Percentiles rank a stretch among this genome's conserved stretches.
These are phyloP conservation scores for Arrhamphus sclerolepis DNA, from an alignment of 2,797 vertebrate genomes.

Conservation along the genomic window DNA sequence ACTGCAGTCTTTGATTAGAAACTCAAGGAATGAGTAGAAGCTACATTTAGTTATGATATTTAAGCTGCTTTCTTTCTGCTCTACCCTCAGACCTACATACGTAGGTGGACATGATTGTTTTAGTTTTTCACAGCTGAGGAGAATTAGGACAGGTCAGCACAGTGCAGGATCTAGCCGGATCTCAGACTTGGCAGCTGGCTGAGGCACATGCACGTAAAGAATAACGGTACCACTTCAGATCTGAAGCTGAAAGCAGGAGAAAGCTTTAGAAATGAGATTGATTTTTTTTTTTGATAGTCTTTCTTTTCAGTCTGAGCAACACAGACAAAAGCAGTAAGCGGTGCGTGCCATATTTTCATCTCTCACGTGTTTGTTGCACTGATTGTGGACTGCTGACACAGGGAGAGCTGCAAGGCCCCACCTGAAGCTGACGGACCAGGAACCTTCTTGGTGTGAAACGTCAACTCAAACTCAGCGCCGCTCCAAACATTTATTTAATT, in stretches of 20 bases:
- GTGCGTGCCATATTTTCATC: too few species aligned
- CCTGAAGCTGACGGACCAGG: too few species aligned
- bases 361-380: too few species aligned
- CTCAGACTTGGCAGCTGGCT: conserved; percentile 25
- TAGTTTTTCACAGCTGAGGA: conserved; percentile 6
- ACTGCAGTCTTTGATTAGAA: neutral
- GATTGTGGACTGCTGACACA: too few species aligned
- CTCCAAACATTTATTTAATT: too few species aligned
- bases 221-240: conserved; percentile 34
- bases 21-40: conserved; percentile 3
- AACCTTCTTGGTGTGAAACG: too few species aligned
- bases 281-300: conserved; percentile 37
- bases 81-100: conserved; percentile 2
- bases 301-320: neutral
- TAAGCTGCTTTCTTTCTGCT: neutral
- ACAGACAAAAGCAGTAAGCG: neutral
- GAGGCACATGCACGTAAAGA: conserved; percentile 53
- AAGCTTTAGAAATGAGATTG: conserved; percentile 20
- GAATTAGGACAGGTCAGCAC: conserved; percentile 45
- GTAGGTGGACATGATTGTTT: conserved; percentile 22
- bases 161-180: conserved; percentile 30
- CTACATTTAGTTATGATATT: conserved; percentile 13
- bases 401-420: too few species aligned
- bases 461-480: too few species aligned
- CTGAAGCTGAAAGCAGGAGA: conserved; percentile 14